Percentiles rank a stretch among this genome's conserved stretches.
phyloP scores from a whole-genome alignment of 2,888 invertebrate genomes.

The Mythimna albipuncta region DNA sequence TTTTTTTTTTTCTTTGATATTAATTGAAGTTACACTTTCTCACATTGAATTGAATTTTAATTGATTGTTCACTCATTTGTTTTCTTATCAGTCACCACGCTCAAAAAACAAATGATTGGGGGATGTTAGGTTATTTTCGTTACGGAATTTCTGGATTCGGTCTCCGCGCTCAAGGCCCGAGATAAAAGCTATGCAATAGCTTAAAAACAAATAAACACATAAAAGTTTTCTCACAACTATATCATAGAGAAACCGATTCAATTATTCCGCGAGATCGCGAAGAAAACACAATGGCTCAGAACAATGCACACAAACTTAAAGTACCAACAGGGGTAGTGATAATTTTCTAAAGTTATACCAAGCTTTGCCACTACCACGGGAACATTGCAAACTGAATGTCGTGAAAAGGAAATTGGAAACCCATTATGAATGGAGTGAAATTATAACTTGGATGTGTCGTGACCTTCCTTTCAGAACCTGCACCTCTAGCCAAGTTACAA shows the following conservation, averaged over 20 bases:
- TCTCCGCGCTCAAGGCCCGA: no score
- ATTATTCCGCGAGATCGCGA: slow-evolving; percentile 10
- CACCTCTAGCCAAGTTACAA: no score
- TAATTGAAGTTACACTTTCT: no score
- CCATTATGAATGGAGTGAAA: slow-evolving; percentile 15
- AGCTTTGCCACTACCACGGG: slow-evolving; percentile 5
- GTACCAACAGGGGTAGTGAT: neutral
- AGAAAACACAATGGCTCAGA: slow-evolving; percentile 5
- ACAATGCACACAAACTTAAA: slow-evolving; percentile 27
- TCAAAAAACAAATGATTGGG: no score
- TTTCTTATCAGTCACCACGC: no score
- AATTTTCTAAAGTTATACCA: slow-evolving; percentile 32
- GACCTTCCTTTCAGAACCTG: neutral
- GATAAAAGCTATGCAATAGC: no score
- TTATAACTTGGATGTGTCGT: slow-evolving; percentile 16
- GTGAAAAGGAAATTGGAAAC: slow-evolving; percentile 31
- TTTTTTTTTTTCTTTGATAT: no score
- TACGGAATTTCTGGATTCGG: no score
- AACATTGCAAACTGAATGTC: slow-evolving; percentile 14
- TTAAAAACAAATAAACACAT: neutral
- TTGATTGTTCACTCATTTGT: no score
- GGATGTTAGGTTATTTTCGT: no score
- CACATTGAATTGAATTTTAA: no score
- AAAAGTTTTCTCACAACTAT: neutral
- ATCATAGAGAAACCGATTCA: slow-evolving; percentile 2